Percentiles rank a stretch among this genome's conserved stretches.
Conservation (phyloP, 2,113 vertebrate species). For the Nannospalax galili region DNA sequence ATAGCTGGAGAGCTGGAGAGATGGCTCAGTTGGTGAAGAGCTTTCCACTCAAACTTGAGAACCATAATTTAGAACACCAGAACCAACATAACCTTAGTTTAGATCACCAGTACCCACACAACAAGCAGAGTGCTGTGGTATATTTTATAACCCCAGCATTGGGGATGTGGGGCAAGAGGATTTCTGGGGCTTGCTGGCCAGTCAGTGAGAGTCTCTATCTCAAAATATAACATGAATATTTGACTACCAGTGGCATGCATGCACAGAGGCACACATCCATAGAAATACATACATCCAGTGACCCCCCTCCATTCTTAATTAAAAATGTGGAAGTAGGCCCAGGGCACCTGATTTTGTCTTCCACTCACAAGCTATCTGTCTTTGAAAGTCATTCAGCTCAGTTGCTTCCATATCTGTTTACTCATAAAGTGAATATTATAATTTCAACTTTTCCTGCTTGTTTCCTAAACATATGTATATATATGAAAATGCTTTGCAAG, state of each 20-base stretch:
- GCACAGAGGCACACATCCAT: not conserved
- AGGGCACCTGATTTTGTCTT: not conserved
- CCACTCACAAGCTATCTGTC: not conserved
- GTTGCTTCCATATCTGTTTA: not conserved
- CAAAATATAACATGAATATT: no score
- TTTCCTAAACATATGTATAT: constrained; percentile 1
- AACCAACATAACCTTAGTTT: no score
- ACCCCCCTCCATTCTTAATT: no score
- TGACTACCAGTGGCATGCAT: no score
- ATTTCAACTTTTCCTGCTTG: not conserved
- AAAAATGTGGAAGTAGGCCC: not conserved
- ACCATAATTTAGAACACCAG: no score
- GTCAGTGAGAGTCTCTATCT: not conserved
- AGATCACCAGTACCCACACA: no score
- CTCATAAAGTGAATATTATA: not conserved
- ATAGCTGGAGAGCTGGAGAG: not conserved
- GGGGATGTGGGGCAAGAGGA: no score
- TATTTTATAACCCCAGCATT: not conserved
- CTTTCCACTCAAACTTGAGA: not conserved
- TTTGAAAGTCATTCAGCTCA: not conserved
- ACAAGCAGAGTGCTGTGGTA: no score
- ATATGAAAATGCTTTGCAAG: not conserved
- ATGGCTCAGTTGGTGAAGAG: not conserved
- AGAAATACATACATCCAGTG: not conserved
- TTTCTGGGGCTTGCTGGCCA: no score